A percentile compares a stretch with the other conserved stretches of the same genome.
These are phyloP conservation scores for Catocala nupta DNA, from an alignment of 2,888 invertebrate species.

Conservation along the genomic window DNA sequence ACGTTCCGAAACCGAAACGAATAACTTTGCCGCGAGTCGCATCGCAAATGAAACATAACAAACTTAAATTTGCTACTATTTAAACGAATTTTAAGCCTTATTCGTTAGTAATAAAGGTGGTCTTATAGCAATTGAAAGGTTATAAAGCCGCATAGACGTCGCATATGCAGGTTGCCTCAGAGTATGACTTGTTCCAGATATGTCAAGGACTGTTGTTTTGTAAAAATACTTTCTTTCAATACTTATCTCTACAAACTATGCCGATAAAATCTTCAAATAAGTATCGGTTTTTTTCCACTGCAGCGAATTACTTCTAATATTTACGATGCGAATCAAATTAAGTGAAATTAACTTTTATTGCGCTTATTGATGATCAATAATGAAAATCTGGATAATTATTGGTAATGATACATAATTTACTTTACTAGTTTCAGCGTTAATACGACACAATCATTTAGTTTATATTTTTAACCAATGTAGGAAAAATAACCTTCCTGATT, in stretches of 20 bases:
- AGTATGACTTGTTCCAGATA: constrained; percentile 72
- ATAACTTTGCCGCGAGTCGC: constrained; percentile 71
- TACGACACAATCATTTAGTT: too few relatives aligned
- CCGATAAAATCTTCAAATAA: constrained; percentile 37
- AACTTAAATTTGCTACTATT: constrained; percentile 36
- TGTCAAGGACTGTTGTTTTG: constrained; percentile 80
- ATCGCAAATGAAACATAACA: constrained; percentile 69
- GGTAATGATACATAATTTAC: too few relatives aligned
- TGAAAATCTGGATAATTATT: too few relatives aligned
- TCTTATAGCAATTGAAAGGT: constrained; percentile 28
- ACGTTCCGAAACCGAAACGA: constrained; percentile 70
- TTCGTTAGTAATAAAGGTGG: constrained; percentile 29
- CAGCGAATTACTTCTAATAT: background rate
- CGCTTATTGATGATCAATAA: too few relatives aligned
- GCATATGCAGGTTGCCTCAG: constrained; percentile 66
- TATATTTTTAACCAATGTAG: too few relatives aligned
- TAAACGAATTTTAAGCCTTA: constrained; percentile 44
- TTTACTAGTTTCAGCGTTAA: too few relatives aligned
- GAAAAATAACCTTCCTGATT: too few relatives aligned
- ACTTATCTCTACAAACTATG: constrained; percentile 53
- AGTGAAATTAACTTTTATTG: too few relatives aligned
- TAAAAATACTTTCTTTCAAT: constrained; percentile 75
- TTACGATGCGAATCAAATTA: too few relatives aligned
- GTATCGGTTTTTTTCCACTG: constrained; percentile 38
- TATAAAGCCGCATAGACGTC: constrained; percentile 40